These are phyloP conservation scores for Macrocentrus cingulum DNA, from an alignment of 1,140 invertebrate genomes.

Conservation along the genomic window DNA sequence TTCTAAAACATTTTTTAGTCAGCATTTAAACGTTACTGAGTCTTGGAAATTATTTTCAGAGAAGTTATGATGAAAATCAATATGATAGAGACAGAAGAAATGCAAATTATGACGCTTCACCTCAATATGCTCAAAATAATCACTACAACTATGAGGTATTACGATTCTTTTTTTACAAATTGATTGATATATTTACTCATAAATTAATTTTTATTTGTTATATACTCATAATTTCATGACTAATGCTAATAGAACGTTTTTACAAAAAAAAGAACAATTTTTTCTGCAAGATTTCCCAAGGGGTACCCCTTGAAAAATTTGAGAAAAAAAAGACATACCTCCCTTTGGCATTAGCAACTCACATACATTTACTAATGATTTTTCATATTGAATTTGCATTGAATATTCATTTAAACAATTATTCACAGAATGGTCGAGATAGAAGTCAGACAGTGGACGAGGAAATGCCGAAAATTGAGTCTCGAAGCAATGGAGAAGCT, in stretches of 20 bases:
- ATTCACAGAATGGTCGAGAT: conserved; percentile 43
- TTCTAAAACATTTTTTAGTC: conserved; percentile 2
- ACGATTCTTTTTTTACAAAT: not conserved
- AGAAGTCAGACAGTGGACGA: conserved; percentile 41
- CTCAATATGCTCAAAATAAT: conserved; percentile 52
- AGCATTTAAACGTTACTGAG: conserved; percentile 19
- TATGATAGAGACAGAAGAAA: conserved; percentile 55
- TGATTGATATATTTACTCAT: not conserved
- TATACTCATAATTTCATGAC: too few species aligned
- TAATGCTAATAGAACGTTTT: too few species aligned
- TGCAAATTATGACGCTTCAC: conserved; percentile 54
- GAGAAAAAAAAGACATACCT: too few species aligned
- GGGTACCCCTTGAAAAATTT: too few species aligned
- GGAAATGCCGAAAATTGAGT: conserved; percentile 35
- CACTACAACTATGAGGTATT: conserved; percentile 50
- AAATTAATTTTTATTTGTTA: not conserved
- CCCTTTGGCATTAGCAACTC: too few species aligned
- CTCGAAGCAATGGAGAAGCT: conserved; percentile 39
- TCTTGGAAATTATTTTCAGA: conserved; percentile 37
- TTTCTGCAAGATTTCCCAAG: too few species aligned
- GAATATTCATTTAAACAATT: conserved; percentile 31
- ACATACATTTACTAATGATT: too few species aligned
- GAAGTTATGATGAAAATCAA: conserved; percentile 47
- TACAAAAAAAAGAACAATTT: too few species aligned
- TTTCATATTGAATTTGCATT: too few species aligned